Percentiles rank a stretch among this genome's conserved stretches.
phyloP scores from a whole-genome alignment of 92 coral and sea anemone species.

The Montipora capitata region DNA sequence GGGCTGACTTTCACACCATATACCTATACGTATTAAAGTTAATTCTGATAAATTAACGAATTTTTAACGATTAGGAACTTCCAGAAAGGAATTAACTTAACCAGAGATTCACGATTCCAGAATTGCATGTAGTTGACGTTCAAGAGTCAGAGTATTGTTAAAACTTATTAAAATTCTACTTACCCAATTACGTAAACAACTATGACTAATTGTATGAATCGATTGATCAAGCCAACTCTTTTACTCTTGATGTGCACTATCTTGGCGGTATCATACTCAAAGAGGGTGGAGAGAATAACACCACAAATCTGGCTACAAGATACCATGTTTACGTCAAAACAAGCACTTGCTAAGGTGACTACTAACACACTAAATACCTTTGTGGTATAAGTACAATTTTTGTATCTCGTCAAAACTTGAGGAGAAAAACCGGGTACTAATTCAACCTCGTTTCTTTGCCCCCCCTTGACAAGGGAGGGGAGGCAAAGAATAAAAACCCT shows the following conservation, averaged over 20 bases:
- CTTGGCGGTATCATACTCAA: conserved; percentile 89
- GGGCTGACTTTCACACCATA: no score
- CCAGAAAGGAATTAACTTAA: no score
- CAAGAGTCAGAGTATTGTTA: no score
- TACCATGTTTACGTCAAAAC: conserved; percentile 31
- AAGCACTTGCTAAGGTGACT: no score
- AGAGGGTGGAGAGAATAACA: conserved; percentile 49
- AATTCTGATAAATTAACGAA: no score
- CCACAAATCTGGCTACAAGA: conserved; percentile 51
- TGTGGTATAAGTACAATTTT: neutral
- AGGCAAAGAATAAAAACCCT: neutral
- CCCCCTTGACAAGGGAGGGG: no score
- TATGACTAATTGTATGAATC: conserved; percentile 82
- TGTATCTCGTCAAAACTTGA: neutral
- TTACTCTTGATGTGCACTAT: conserved; percentile 93
- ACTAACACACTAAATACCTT: no score
- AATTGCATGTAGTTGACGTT: no score
- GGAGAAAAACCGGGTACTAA: neutral
- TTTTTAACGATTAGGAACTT: no score
- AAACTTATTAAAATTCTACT: conserved; percentile 1
- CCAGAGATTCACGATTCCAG: no score
- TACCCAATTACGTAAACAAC: conserved; percentile 90
- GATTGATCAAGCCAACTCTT: conserved; percentile 85
- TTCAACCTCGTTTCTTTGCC: neutral
- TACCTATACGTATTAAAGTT: no score